Evolutionary conservation across 2,888 invertebrate species (phyloP), one percentile per base, ranked within the genome.

Genomic region (Euspilapteryx auroguttella): DNA sequence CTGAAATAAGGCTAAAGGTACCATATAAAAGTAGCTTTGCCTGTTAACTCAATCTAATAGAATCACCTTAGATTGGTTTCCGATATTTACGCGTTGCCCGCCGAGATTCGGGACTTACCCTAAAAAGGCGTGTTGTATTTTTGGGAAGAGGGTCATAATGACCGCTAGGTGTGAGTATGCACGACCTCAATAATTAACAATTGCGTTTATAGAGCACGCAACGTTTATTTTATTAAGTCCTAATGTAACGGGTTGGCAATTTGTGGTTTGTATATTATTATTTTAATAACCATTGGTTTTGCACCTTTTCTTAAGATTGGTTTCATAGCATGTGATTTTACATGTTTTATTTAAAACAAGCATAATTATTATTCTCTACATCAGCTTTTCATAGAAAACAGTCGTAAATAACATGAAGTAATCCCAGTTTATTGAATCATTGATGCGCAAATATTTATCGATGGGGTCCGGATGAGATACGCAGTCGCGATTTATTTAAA

Each of bases 391-490:
- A n/a, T n/a, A n/a, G n/a, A n/a, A n/a, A n/a, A n/a, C n/a, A n/a
- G n/a, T n/a, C n/a, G n/a, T n/a, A n/a, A n/a, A n/a, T n/a, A n/a
- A n/a, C n/a, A n/a, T n/a, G n/a, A n/a, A n/a, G n/a, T n/a, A n/a
- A n/a, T n/a, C n/a, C n/a, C 53, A 62, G 51, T 64, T 68, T 65
- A 71, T 66, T 64, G 65, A 54, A 58, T 66, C 66, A 59, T 68
- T 69, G 66, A 69, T 65, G 71, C 71, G 69, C 65, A 71, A 73
- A 75, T 71, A 73, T 75, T 69, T 75, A 75, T 73, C 47, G 73
- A 64, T 61, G 49, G 71, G 73, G 73, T 55, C 51, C 61, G 47
- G 52, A 55, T 52, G 51, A 53, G 62, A 65, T 65, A 68, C 69
- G 68, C n/a, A n/a, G 69, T 58, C 69, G 64, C 49, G 61, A 75